Evolutionary conservation across 2,888 invertebrate genomes (phyloP), one percentile per base, ranked within the genome.

Genomic region (Temnothorax ravouxi): DNA sequence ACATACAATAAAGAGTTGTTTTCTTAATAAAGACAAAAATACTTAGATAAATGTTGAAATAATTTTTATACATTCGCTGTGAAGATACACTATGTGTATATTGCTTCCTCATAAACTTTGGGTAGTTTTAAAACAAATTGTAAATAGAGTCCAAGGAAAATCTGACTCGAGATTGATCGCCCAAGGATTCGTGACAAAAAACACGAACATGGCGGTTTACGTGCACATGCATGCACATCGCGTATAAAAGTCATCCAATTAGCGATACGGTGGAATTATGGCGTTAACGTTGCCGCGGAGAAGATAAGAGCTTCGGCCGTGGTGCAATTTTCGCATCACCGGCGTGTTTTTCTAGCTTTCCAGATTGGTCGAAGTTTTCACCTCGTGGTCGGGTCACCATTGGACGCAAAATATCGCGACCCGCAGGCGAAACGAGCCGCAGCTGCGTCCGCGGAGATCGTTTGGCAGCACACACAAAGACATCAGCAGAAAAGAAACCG

Each of bases 381-480:
- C 56, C 66, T 74, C 25, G 77, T 52, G 79, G 77, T 56, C 62
- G 38, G 72, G 59, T 25, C 41, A 67, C 81, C 86, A 86, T 88
- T 84, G 59, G 62, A 71, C 25, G 52, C 84, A 67, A 88, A 86
- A 83, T 88, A 88, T 88, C 67, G 86, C 74, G 84, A 80, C 74
- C 84, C 87, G 38, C 54, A 81, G 76, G 77, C 75, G 3, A 50
- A 77, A 69, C 44, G 56, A 87, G 74, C 56, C 56, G 76, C 88
- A 84, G 71, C 84, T 84, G 88, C 77, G 72, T 29, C 75, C 67
- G 34, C 56, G 72, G 82, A 80, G 87, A 87, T 86, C 87, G 83
- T 80, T 85, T 72, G 77, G 29, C 84, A 75, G 56, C 71, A 81
- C 72, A 88, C 67, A 84, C 88, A 88, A 88, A 87, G 75, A 83